A percentile compares a stretch with the other conserved stretches of the same genome.
Conservation (phyloP, 1,140 invertebrate genomes). For the Parapsyche elsis region DNA sequence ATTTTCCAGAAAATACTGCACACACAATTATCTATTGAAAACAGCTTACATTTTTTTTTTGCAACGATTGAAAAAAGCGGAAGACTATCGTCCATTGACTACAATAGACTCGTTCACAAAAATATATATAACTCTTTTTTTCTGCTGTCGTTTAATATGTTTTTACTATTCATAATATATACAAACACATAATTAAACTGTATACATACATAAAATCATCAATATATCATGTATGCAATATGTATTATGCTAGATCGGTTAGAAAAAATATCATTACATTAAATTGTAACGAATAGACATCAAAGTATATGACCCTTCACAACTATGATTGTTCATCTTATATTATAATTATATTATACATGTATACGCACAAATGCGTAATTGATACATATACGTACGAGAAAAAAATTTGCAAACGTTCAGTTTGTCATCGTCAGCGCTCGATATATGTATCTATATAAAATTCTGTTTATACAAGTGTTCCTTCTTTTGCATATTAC, state of each 20-base stretch:
- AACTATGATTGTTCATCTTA: slow-evolving; percentile 29
- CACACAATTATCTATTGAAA: not conserved
- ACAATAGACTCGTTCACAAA: slow-evolving; percentile 46
- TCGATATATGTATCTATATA: not conserved
- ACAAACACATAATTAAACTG: not conserved
- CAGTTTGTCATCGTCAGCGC: not conserved
- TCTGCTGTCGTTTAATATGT: too few relatives aligned
- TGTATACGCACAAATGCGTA: too few relatives aligned
- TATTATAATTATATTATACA: not conserved
- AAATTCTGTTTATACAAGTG: slow-evolving; percentile 25
- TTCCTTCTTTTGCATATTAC: not conserved
- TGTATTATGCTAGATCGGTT: not conserved
- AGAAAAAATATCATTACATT: not conserved
- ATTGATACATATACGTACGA: not conserved
- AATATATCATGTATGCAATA: not conserved
- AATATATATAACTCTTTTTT: slow-evolving; percentile 34
- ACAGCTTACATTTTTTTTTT: not conserved
- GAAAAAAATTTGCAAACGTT: not conserved
- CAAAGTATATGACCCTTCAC: not conserved
- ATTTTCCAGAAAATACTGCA: not conserved
- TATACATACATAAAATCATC: not conserved
- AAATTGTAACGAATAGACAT: not conserved
- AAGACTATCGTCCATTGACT: slow-evolving; percentile 39
- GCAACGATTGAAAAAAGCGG: slow-evolving; percentile 7
- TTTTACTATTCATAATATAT: not conserved